Conservation (phyloP, 2,113 vertebrate genomes). For the Sarotherodon lohbergeri region DNA sequence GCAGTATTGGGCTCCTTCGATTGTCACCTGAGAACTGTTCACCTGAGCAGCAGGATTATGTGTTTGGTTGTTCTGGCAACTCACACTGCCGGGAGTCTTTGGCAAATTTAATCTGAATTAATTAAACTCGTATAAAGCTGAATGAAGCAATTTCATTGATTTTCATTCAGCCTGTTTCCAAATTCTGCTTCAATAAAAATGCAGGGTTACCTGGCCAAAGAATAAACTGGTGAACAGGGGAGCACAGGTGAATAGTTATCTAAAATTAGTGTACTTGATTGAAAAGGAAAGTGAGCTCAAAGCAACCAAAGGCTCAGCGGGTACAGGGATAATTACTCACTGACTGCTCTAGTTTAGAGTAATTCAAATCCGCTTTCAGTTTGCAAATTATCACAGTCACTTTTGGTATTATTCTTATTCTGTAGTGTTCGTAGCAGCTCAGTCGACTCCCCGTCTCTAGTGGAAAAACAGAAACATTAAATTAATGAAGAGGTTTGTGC, state of each 20-base stretch:
- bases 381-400: not conserved
- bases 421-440: not conserved
- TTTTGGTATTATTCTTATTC: not conserved
- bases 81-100: not conserved
- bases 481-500: not conserved
- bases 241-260: not conserved
- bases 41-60: not conserved
- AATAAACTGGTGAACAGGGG: not conserved
- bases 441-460: not conserved
- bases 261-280: not conserved
- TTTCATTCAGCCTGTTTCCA: not conserved
- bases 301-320: not conserved
- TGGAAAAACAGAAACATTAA: not conserved
- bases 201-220: not conserved
- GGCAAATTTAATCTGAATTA: not conserved
- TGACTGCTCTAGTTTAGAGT: not conserved
- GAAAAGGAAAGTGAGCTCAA: not conserved
- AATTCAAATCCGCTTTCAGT: not conserved
- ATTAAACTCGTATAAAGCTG: not conserved
- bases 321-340: not conserved
- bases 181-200: not conserved
- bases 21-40: not conserved
- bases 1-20: not conserved
- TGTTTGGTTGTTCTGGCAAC: not conserved
- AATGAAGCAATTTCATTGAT: not conserved